Evolutionary conservation across 2,797 vertebrate genomes (phyloP), one percentile per base, ranked within the genome.

Genomic region (Okamejei kenojei): DNA sequence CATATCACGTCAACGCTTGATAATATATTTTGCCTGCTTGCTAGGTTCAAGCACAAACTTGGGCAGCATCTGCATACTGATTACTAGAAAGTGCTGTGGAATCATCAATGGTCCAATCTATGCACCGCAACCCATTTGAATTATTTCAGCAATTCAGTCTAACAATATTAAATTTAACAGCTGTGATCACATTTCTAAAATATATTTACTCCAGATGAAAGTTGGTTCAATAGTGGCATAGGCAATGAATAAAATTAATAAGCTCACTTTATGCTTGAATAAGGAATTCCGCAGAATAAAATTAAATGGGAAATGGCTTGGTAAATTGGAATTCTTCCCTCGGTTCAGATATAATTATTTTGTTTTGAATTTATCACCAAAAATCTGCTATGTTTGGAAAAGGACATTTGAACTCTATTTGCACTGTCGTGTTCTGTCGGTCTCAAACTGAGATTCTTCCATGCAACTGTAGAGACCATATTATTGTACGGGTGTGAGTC

Each of bases 231-330:
- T 17, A 21, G 61, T 88, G 29, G n/a, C 63, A 63, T 88, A 88
- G 35, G 61, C 61, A 88, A n/a, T 88, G n/a, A 88, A 88, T n/a
- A 82, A 82, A 82, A 82, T 61, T 82, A 54, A 82, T 4, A 58
- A 82, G 45, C 58, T 19, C 84, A 63, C 26, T 63, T 78, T 35
- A 88, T 35, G 61, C 84, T 88, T 65, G 61, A 88, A 65, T 88
- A 29, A 65, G 15, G 84, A 65, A 63, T 32, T 88, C 54, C 63
- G 13, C 32, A 29, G 21, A 58, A 29, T 82, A 26, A 32, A 58
- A 63, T 15, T 86, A n/a, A 63, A 63, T 63, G 58, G 84, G 58
- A 86, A 88, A 63, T 65, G n/a, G 61, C n/a, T 65, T 65, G n/a
- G 11, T 65, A 65, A 88, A 88, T 88, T n/a, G 82, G 45, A 86